Evolutionary conservation across 2,113 vertebrate species (phyloP).

Genomic region (Nipponia nippon): DNA sequence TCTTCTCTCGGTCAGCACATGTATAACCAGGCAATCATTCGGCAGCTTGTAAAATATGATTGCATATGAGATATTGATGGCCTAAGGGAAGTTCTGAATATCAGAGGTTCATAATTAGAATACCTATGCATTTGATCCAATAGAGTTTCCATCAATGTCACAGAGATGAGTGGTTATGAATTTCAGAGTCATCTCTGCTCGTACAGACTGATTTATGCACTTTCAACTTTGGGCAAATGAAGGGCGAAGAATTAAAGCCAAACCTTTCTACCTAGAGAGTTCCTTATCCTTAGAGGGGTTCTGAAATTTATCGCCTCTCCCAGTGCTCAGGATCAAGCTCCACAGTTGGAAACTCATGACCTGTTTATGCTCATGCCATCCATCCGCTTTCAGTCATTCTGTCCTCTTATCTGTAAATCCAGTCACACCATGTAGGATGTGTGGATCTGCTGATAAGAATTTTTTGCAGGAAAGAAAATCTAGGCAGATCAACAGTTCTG

Average conservation of each 20-base stretch:
- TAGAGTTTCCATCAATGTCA: constrained; percentile 60
- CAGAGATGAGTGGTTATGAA: constrained; percentile 61
- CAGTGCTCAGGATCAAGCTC: not conserved
- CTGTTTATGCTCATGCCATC: constrained; percentile 33
- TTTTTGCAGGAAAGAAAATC: constrained; percentile 9
- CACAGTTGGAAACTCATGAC: not conserved
- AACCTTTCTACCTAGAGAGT: constrained; percentile 47
- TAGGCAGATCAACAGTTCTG: constrained; percentile 42
- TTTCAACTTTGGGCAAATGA: constrained; percentile 57
- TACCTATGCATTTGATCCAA: constrained; percentile 39
- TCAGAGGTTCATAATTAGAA: constrained; percentile 57
- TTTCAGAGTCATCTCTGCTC: constrained; percentile 56
- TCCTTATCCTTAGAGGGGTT: not conserved
- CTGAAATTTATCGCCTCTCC: not conserved
- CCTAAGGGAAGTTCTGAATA: constrained; percentile 61
- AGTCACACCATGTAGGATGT: constrained; percentile 24
- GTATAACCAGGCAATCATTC: not conserved
- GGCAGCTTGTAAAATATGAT: constrained; percentile 56
- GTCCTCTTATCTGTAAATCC: constrained; percentile 40
- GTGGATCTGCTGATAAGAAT: constrained; percentile 59
- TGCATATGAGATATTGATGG: constrained; percentile 51
- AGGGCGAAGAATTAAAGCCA: constrained; percentile 44
- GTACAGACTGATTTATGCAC: constrained; percentile 38
- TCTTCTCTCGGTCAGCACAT: not conserved
- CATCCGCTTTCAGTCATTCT: constrained; percentile 31